Conservation (phyloP, 1,140 invertebrate species). For the Heliothis subflexa region DNA sequence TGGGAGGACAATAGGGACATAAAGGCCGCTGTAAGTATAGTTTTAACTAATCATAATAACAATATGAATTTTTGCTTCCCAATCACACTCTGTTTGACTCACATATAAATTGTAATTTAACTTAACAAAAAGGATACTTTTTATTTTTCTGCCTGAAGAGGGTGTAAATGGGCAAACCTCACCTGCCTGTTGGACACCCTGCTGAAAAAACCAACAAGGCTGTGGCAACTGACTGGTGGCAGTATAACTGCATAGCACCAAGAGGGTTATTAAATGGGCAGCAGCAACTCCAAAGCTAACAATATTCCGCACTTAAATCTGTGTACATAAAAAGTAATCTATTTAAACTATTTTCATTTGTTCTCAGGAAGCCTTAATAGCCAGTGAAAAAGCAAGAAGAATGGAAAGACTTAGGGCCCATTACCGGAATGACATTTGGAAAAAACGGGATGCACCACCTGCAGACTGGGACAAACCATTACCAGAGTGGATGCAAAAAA, state of each 20-base stretch:
- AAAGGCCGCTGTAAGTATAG: conserved; percentile 88
- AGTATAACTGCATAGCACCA: too few species aligned
- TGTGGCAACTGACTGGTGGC: too few species aligned
- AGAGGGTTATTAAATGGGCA: too few species aligned
- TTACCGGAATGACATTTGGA: conserved; percentile 92
- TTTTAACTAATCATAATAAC: conserved; percentile 3
- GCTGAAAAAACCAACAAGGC: too few species aligned
- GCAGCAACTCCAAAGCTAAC: too few species aligned
- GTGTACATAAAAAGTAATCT: neutral
- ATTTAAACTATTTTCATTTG: neutral
- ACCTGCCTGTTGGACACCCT: too few species aligned
- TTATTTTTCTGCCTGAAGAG: neutral
- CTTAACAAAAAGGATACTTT: too few species aligned
- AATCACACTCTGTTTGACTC: too few species aligned
- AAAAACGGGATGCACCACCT: conserved; percentile 91
- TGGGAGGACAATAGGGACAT: conserved; percentile 89
- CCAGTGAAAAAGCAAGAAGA: conserved; percentile 90
- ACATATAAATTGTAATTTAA: too few species aligned
- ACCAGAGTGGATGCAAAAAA: conserved; percentile 90
- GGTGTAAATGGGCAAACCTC: too few species aligned
- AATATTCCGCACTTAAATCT: neutral
- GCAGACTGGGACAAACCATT: conserved; percentile 92
- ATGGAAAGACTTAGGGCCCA: conserved; percentile 88
- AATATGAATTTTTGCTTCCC: too few species aligned
- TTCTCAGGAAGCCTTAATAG: conserved; percentile 88